phyloP scores from a whole-genome alignment of 2,888 invertebrate species.

The Beris morrisii region DNA sequence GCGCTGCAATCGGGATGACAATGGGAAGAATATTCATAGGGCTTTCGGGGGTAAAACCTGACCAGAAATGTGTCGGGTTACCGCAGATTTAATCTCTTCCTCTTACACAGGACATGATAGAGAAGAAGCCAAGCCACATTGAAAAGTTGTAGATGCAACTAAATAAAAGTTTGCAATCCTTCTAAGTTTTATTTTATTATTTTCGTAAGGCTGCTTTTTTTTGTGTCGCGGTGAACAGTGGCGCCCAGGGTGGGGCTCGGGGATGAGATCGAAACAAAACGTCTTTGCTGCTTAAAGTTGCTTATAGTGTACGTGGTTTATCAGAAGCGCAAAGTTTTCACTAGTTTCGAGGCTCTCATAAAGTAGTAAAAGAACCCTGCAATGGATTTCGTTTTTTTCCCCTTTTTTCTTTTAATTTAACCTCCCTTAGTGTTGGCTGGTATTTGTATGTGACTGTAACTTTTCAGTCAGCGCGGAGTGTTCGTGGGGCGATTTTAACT shows the following conservation, averaged over 20 bases:
- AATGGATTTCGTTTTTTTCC: conserved; percentile 9
- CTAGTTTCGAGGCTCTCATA: conserved; percentile 2
- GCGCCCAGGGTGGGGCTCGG: too few species aligned
- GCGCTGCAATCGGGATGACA: conserved; percentile 1
- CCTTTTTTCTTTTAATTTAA: too few species aligned
- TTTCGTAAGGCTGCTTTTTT: too few species aligned
- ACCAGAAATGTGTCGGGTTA: conserved; percentile 16
- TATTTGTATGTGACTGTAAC: too few species aligned
- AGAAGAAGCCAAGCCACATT: background rate
- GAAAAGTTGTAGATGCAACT: conserved; percentile 33
- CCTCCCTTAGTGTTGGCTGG: too few species aligned
- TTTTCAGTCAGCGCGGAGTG: too few species aligned
- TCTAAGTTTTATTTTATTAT: conserved; percentile 12
- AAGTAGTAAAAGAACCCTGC: conserved; percentile 11
- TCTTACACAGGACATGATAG: background rate
- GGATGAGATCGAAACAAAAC: too few species aligned
- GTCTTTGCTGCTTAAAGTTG: too few species aligned
- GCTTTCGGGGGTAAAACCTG: conserved; percentile 8
- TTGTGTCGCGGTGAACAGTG: too few species aligned
- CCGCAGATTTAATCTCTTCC: conserved; percentile 33
- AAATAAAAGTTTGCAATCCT: conserved; percentile 34
- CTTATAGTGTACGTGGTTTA: too few species aligned
- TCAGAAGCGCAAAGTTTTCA: too few species aligned
- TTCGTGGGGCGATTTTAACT: conserved; percentile 6
- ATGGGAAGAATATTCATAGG: conserved; percentile 17